These are phyloP conservation scores for Linyphia triangularis DNA, from an alignment of 2,888 invertebrate genomes.

Conservation along the genomic window DNA sequence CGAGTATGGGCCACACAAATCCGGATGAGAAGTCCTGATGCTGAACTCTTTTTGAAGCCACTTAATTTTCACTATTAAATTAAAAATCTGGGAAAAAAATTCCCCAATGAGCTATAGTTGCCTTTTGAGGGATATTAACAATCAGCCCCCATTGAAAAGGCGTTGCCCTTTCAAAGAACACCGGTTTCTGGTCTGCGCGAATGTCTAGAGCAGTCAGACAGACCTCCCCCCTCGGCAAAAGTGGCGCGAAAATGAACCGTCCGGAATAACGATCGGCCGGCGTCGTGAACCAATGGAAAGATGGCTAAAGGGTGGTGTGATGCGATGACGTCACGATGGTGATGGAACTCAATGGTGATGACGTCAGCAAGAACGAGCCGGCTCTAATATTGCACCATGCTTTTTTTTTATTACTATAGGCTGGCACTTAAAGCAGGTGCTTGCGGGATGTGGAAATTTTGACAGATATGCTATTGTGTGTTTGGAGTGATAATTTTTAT, in stretches of 20 bases:
- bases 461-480: not conserved
- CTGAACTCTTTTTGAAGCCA: too few relatives aligned
- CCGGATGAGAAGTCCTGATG: too few relatives aligned
- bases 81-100: too few relatives aligned
- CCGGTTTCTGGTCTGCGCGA: not conserved
- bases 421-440: not conserved
- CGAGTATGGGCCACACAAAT: too few relatives aligned
- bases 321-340: slow-evolving; percentile 40
- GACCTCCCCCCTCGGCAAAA: not conserved
- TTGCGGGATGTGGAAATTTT: not conserved
- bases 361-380: not conserved
- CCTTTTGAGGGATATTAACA: too few relatives aligned
- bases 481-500: not conserved
- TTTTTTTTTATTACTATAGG: not conserved
- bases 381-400: not conserved
- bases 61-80: too few relatives aligned
- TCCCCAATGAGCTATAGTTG: too few relatives aligned
- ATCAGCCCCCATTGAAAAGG: not conserved
- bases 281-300: slow-evolving; percentile 22
- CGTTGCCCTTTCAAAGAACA: not conserved
- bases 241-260: not conserved
- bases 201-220: not conserved
- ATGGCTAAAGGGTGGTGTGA: slow-evolving; percentile 17
- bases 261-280: slow-evolving; percentile 36
- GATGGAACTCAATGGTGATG: slow-evolving; percentile 13